These are phyloP conservation scores for Labrus mixtus DNA, from an alignment of 2,113 vertebrate species.

Conservation along the genomic window DNA sequence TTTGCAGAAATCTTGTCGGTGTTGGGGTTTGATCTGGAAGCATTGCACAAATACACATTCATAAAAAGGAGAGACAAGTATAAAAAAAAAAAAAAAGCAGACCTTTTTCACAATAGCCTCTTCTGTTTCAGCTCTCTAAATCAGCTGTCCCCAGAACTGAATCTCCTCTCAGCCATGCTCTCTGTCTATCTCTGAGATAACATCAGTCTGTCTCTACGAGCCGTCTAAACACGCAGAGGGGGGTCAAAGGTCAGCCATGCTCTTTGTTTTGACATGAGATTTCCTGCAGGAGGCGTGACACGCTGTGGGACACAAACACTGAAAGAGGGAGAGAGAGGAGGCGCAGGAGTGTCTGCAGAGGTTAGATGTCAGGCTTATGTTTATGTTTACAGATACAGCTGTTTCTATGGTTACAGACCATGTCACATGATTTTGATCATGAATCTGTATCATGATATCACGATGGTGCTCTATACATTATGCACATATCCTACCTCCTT, in stretches of 20 bases:
- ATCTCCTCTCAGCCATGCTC: slow-evolving; percentile 26
- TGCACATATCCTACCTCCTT: too few species aligned
- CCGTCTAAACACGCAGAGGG: slow-evolving; percentile 64
- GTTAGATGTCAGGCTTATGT: slow-evolving; percentile 62
- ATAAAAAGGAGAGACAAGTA: background rate
- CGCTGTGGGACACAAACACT: slow-evolving; percentile 39
- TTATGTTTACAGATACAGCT: slow-evolving; percentile 65
- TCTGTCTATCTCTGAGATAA: slow-evolving; percentile 58
- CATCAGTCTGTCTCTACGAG: slow-evolving; percentile 67
- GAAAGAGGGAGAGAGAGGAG: slow-evolving; percentile 10
- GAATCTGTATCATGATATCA: background rate
- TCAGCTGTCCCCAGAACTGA: background rate
- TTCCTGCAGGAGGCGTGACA: slow-evolving; percentile 74
- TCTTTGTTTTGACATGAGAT: slow-evolving; percentile 76
- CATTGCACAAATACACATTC: slow-evolving; percentile 28
- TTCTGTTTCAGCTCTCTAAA: slow-evolving; percentile 18
- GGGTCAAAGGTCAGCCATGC: slow-evolving; percentile 66
- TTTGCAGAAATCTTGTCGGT: slow-evolving; percentile 96
- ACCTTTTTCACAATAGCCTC: background rate
- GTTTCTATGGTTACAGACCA: slow-evolving; percentile 72
- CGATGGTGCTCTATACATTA: too few species aligned
- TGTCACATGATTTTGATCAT: slow-evolving; percentile 22
- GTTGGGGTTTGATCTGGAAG: slow-evolving; percentile 96
- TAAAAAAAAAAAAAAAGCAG: too few species aligned
- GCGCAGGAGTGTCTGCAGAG: slow-evolving; percentile 45